phyloP scores from a whole-genome alignment of 2,888 invertebrate species.

The Onthophagus sagittarius region DNA sequence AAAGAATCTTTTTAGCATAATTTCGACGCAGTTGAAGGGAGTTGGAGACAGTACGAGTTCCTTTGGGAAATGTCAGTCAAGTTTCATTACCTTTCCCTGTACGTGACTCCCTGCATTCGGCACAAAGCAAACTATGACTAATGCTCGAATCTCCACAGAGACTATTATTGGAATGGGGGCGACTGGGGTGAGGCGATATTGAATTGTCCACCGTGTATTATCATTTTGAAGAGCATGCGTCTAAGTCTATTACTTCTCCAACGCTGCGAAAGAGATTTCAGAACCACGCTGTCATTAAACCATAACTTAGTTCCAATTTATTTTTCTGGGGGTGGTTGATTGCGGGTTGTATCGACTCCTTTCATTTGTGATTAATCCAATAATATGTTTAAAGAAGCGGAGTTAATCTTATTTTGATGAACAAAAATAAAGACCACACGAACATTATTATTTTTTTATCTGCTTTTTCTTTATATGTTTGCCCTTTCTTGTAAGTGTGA shows the following conservation, averaged over 20 bases:
- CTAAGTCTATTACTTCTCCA: conserved; percentile 3
- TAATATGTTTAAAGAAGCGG: conserved; percentile 1
- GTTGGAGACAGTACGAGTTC: conserved; percentile 13
- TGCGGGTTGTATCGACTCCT: background rate
- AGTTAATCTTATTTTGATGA: background rate
- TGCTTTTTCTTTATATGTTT: background rate
- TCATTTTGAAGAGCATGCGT: conserved; percentile 8
- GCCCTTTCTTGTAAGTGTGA: background rate
- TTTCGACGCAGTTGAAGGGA: conserved; percentile 1
- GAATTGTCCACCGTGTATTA: conserved; percentile 21
- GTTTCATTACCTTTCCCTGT: conserved; percentile 32
- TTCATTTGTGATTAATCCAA: conserved; percentile 6
- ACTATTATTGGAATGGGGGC: conserved; percentile 14
- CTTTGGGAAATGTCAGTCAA: conserved; percentile 29
- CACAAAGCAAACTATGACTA: conserved; percentile 30
- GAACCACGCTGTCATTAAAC: conserved; percentile 8
- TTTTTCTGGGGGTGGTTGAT: background rate
- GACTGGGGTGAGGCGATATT: conserved; percentile 22
- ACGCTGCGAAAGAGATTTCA: background rate
- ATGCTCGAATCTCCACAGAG: conserved; percentile 26
- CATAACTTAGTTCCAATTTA: conserved; percentile 2
- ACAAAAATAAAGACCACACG: background rate
- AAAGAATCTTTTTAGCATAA: conserved; percentile 12
- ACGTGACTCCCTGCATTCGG: conserved; percentile 26
- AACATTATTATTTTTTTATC: no score